These are phyloP conservation scores for Apus apus DNA, from an alignment of 2,113 vertebrate genomes.

Conservation along the genomic window DNA sequence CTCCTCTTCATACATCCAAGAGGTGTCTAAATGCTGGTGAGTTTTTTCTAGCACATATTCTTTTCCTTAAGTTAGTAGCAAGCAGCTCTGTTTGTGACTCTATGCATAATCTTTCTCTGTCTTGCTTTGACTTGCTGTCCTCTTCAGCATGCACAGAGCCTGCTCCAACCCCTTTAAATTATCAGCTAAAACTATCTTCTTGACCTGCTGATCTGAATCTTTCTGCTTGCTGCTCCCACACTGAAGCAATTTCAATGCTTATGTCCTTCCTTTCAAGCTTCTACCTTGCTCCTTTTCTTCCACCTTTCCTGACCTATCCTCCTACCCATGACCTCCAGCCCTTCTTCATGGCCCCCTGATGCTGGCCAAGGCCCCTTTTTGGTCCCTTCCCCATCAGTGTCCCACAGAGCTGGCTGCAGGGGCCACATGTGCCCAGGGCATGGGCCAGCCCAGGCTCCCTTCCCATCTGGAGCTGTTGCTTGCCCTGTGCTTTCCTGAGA, in stretches of 20 bases:
- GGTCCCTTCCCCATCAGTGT: not conserved
- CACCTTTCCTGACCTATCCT: not conserved
- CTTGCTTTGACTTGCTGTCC: not conserved
- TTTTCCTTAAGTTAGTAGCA: not conserved
- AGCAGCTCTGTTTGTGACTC: not conserved
- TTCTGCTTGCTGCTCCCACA: not conserved
- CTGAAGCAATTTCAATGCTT: not conserved
- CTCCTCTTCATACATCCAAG: not conserved
- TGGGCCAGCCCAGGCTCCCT: fast-evolving
- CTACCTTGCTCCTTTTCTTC: not conserved
- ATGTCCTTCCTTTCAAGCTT: not conserved
- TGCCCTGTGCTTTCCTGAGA: fast-evolving
- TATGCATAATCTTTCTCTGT: not conserved
- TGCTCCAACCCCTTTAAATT: not conserved
- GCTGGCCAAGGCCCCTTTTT: not conserved
- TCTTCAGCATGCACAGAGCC: not conserved
- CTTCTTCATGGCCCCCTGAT: not conserved
- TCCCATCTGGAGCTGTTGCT: not conserved
- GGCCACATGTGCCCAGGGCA: fast-evolving
- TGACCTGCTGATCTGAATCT: not conserved
- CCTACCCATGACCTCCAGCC: not conserved
- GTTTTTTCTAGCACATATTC: not conserved
- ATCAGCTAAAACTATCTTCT: not conserved
- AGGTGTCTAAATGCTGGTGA: not conserved
- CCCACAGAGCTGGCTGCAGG: fast-evolving